Evolutionary conservation across 2,888 invertebrate genomes (phyloP).

Genomic region (Eupithecia subfuscata): DNA sequence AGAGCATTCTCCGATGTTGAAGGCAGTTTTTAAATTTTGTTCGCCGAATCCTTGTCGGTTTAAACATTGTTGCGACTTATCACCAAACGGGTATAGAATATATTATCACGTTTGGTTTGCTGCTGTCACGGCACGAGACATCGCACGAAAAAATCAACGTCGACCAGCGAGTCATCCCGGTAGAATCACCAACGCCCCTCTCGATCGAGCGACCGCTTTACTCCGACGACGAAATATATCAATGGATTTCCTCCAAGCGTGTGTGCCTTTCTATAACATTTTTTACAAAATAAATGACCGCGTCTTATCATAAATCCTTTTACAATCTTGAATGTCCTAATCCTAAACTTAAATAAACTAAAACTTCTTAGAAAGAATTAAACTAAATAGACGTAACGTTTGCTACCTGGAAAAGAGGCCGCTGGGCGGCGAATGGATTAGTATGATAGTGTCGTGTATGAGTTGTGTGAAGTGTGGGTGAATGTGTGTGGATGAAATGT

Average conservation of each 20-base stretch:
- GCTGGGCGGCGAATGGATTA: slow-evolving; percentile 61
- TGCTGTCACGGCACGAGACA: slow-evolving; percentile 18
- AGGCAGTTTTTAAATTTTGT: slow-evolving; percentile 21
- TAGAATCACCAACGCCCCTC: slow-evolving; percentile 55
- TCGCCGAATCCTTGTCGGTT: slow-evolving; percentile 17
- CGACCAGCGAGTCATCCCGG: slow-evolving; percentile 56
- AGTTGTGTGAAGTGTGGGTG: slow-evolving; percentile 34
- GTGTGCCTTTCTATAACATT: slow-evolving; percentile 82
- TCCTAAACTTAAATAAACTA: slow-evolving; percentile 63
- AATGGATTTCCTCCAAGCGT: slow-evolving; percentile 81
- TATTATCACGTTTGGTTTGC: slow-evolving; percentile 24
- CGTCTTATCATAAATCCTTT: slow-evolving; percentile 56
- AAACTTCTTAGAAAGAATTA: slow-evolving; percentile 57
- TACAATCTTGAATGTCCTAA: slow-evolving; percentile 48
- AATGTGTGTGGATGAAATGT: slow-evolving; percentile 32
- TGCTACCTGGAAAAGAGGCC: slow-evolving; percentile 72
- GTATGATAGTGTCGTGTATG: slow-evolving; percentile 42
- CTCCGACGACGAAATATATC: slow-evolving; percentile 79
- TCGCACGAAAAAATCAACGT: slow-evolving; percentile 48
- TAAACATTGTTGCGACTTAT: slow-evolving; percentile 23
- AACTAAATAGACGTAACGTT: slow-evolving; percentile 51
- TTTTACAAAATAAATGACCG: slow-evolving; percentile 75
- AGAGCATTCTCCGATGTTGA: slow-evolving; percentile 17
- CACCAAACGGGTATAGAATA: slow-evolving; percentile 28
- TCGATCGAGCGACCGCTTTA: slow-evolving; percentile 68